Percentiles rank a stretch among this genome's conserved stretches.
These are phyloP conservation scores for western clawed frog (Xenopus tropicalis) DNA, from an alignment of 2,113 vertebrate species.

Conservation along the genomic window UCB_Xtro_10.0 CM004444.2:87562001-87562500, in stretches of 20 bases:
- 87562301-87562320: too few species aligned
- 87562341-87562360: too few species aligned
- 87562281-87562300: background rate
- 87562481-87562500: background rate
- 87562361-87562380: too few species aligned
- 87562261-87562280: background rate
- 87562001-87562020: background rate
- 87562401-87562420: too few species aligned
- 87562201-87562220: background rate
- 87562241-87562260: background rate
- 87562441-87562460: too few species aligned
- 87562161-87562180: background rate
- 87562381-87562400: too few species aligned
- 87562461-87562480: too few species aligned
- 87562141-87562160: background rate
- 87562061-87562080: conserved; percentile 3
- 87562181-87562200: background rate
- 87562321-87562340: too few species aligned
- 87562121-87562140: background rate
- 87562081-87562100: conserved; percentile 2
- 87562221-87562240: background rate
- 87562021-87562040: background rate
- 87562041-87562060: background rate
- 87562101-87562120: background rate
- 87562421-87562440: too few species aligned